Conservation (phyloP, 2,888 invertebrate genomes). For the Epirrita christyi region DNA sequence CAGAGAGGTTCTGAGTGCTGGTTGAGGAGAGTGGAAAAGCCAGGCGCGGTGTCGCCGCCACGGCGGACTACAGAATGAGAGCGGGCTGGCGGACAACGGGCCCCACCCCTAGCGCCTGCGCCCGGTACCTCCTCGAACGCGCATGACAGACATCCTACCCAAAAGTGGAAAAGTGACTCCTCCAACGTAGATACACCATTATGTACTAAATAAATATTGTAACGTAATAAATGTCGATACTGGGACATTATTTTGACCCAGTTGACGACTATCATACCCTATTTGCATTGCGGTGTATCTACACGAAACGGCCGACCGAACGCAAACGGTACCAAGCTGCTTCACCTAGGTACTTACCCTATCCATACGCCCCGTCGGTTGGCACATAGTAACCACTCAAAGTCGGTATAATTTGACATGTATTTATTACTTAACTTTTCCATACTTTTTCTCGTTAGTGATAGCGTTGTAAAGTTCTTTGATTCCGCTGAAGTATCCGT, state of each 20-base stretch:
- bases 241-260: slow-evolving; percentile 69
- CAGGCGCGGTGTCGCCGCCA: slow-evolving; percentile 73
- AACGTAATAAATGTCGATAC: slow-evolving; percentile 68
- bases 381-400: slow-evolving; percentile 42
- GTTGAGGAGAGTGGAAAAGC: slow-evolving; percentile 54
- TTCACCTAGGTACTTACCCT: slow-evolving; percentile 37
- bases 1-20: slow-evolving; percentile 52
- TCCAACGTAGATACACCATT: slow-evolving; percentile 80
- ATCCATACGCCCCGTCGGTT: slow-evolving; percentile 40
- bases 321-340: slow-evolving; percentile 28
- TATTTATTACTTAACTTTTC: slow-evolving; percentile 40
- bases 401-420: slow-evolving; percentile 28
- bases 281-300: slow-evolving; percentile 46
- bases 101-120: slow-evolving; percentile 82
- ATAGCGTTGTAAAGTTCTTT: slow-evolving; percentile 63
- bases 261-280: slow-evolving; percentile 58
- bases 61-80: slow-evolving; percentile 78
- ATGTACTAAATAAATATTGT: slow-evolving; percentile 83
- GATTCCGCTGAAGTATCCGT: slow-evolving; percentile 67
- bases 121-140: slow-evolving; percentile 56
- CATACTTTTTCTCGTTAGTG: slow-evolving; percentile 52
- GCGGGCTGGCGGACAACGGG: slow-evolving; percentile 73
- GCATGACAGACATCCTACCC: slow-evolving; percentile 82
- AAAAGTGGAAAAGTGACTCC: slow-evolving; percentile 84
- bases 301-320: slow-evolving; percentile 21